Base-by-base conservation (phyloP, 2,797 vertebrate genomes). In the Nannoperca australis region DNA sequence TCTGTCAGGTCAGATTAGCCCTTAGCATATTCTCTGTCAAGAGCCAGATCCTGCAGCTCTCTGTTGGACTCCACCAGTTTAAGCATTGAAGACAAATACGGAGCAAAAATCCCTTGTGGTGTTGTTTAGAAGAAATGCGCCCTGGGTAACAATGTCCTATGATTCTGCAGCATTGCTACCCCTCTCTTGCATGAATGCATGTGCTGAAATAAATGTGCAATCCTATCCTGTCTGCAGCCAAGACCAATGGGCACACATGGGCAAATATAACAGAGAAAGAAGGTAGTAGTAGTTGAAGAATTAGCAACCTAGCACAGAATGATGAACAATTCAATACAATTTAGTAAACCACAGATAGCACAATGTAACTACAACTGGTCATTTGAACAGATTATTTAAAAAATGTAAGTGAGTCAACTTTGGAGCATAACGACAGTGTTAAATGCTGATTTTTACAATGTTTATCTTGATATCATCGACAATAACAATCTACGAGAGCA, bases 1-100 rank as follows among this genome's bases (percentile, higher is more conserved):
- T 38, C 69, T 74, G 65, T 81, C 74, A 66, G 65, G n/a, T 71
- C 66, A 45, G 24, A 78, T 84, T 40, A 78, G 32, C 44, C 11
- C 13, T 53, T 51, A 42, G 22, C 13, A 5, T 51, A 12, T 34
- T 64, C 49, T 27, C 56, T 4, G 27, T 68, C 50, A 18, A 12
- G n/a, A 12, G 38, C 45, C 51, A 42, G 14, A 61, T 56, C 59
- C 54, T 70, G 59, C 70, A 73, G 66, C 47, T 74, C 67, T 50
- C 32, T 13, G 34, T 22, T 22, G 59, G 65, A n/a, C 50, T 55
- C 20, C 15, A 51, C 2, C 4, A 1, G 4, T 27, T 62, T 18
- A 42, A 55, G 17, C 53, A 30, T 3, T 12, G 22, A 36, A 45
- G 13, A 77, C 50, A 59, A 63, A 63, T 13, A 50, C 15, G 32